Base-by-base conservation (phyloP, 2,888 invertebrate species). In the Drosophila nr. perissopoda region DNA sequence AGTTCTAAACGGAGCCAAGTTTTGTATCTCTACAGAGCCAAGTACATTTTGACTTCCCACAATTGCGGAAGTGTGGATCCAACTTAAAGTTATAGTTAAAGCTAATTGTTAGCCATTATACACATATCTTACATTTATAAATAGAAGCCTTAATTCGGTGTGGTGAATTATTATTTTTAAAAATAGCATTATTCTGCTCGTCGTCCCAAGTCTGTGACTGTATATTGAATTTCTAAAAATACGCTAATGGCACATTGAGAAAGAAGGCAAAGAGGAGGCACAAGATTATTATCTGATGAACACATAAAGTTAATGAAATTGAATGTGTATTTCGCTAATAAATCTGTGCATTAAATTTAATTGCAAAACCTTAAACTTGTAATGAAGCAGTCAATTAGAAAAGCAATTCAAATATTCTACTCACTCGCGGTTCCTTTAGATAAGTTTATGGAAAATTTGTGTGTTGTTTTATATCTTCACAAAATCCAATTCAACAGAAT, bases 41-140 rank as follows among this genome's bases (percentile, higher is more conserved):
- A 21, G 21, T 13, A 49, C 13, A 70, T 42, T 42, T 42, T 54
- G 71, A 59, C 74, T 70, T 78, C 68, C 70, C 82, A 79, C 82
- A 82, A 54, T 79, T 69, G 82, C 82, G 79, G 79, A 80, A 80
- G 79, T 76, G 27, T 42, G 18, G 33, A 58, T 74, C 11, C 56
- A 59, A 56, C 21, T 56, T 29, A 51, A 49, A 53, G 56, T 57
- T 69, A 36, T 54, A 61, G 49, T 48, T 62, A 25, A 52, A 59
- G 75, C 79, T 83, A 89, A 84, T 84, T 84, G 88, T 57, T 66
- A 53, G 73, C 75, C 71, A 84, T 89, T 81, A 82, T 74, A 33
- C 33, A 33, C 33, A 33, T 33, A 54, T 68, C 64, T 83, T 83
- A 81, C 81, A 83, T 86, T 83, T 82, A 83, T 82, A 76, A 83